Evolutionary conservation across 2,797 vertebrate genomes (phyloP).

Genomic region (Cossypha polioptera): DNA sequence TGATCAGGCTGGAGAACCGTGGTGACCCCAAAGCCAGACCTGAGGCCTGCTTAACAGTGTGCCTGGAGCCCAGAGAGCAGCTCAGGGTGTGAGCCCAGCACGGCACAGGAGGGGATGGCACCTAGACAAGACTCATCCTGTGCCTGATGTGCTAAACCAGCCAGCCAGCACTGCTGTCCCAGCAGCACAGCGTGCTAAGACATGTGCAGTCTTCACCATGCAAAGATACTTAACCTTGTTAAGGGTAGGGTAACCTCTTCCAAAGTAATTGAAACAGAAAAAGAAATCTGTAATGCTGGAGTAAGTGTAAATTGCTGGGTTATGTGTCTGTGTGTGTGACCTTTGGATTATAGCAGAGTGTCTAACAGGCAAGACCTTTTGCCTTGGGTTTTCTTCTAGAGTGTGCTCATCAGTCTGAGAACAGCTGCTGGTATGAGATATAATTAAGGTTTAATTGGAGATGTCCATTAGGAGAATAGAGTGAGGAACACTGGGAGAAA

Average conservation of each 20-base stretch:
- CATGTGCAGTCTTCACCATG: neutral
- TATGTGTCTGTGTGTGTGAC: neutral
- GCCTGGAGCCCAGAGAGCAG: neutral
- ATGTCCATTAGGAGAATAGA: slow-evolving; percentile 4
- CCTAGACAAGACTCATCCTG: neutral
- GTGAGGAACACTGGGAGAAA: neutral
- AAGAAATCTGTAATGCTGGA: neutral
- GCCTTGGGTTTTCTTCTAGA: neutral
- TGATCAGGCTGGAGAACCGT: neutral
- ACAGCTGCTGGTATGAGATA: neutral
- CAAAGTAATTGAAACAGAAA: neutral
- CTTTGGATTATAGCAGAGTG: neutral
- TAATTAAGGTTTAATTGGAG: slow-evolving; percentile 38
- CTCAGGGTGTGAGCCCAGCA: neutral
- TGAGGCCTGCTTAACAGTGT: neutral
- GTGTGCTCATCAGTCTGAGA: neutral
- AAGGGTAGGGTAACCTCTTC: neutral
- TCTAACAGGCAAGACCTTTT: neutral
- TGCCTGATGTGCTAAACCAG: neutral
- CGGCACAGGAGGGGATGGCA: neutral
- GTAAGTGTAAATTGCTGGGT: neutral
- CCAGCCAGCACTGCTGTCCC: neutral
- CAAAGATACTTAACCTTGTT: neutral
- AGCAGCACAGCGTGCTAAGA: neutral
- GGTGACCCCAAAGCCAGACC: neutral